Conservation (phyloP, 1,140 invertebrate genomes). For the Mizuhopecten yessoensis region DNA sequence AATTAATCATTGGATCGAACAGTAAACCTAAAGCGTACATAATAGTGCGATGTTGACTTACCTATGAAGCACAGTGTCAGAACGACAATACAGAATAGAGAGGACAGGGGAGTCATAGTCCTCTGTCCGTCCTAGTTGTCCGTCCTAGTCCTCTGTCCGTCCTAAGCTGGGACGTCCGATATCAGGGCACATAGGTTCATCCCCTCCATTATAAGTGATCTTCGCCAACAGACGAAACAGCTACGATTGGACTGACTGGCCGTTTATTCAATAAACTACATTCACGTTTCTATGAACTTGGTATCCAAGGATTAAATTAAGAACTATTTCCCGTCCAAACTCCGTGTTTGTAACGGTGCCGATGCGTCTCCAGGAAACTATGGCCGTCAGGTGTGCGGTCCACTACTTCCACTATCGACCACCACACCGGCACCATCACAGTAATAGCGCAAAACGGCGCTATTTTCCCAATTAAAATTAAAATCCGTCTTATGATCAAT, state of each 20-base stretch:
- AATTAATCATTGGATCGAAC: too few species aligned
- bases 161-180: too few species aligned
- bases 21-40: not conserved
- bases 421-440: not conserved
- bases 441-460: not conserved
- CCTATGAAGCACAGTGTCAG: not conserved
- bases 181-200: not conserved
- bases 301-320: not conserved
- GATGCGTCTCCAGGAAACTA: not conserved
- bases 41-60: not conserved
- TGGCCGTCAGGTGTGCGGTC: not conserved
- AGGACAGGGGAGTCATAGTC: not conserved
- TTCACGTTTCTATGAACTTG: not conserved
- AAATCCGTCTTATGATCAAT: constrained; percentile 38
- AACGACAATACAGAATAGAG: not conserved
- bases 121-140: not conserved
- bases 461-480: constrained; percentile 22
- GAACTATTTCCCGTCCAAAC: not conserved
- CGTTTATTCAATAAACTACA: not conserved
- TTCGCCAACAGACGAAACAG: not conserved
- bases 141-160: not conserved
- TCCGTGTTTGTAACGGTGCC: not conserved
- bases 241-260: not conserved
- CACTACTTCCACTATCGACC: not conserved
- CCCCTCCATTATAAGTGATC: not conserved